Conservation (phyloP, 2,797 vertebrate genomes). For the Ceyx erithaca region DNA sequence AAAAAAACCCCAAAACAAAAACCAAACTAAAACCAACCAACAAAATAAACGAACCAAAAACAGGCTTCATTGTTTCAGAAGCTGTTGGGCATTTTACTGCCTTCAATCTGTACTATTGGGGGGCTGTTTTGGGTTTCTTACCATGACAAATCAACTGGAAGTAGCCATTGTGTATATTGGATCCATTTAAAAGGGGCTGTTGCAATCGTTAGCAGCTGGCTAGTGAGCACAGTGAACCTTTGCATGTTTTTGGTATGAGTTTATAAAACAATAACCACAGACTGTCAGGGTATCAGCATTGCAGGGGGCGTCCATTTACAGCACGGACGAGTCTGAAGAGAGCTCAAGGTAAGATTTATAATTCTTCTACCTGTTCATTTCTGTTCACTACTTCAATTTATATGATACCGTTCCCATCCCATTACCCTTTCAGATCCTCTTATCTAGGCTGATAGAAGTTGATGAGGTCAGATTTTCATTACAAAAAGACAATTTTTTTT, state of each 20-base stretch:
- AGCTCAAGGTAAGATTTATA: slow-evolving; percentile 91
- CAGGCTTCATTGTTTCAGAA: slow-evolving; percentile 73
- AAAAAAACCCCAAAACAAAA: not conserved
- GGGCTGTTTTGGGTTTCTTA: slow-evolving; percentile 60
- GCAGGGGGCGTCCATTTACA: slow-evolving; percentile 99
- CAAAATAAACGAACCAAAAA: not conserved
- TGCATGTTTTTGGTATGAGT: slow-evolving; percentile 93
- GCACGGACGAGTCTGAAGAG: slow-evolving; percentile 97
- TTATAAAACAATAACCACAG: slow-evolving; percentile 90
- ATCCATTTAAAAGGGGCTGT: slow-evolving; percentile 68
- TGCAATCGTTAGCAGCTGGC: slow-evolving; percentile 70
- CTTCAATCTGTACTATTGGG: slow-evolving; percentile 59
- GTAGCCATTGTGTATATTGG: slow-evolving; percentile 66
- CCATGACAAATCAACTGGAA: slow-evolving; percentile 57
- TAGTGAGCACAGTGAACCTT: slow-evolving; percentile 94
- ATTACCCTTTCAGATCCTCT: slow-evolving; percentile 51
- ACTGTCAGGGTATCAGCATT: slow-evolving; percentile 90
- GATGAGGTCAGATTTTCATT: slow-evolving; percentile 56
- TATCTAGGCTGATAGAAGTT: slow-evolving; percentile 49
- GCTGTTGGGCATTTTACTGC: slow-evolving; percentile 71
- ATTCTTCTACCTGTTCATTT: slow-evolving; percentile 74
- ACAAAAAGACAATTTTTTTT: slow-evolving; percentile 31
- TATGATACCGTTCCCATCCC: slow-evolving; percentile 55
- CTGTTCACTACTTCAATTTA: slow-evolving; percentile 69
- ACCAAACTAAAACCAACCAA: not conserved